phyloP scores from a whole-genome alignment of 1,140 invertebrate genomes.

The Megalonaias nervosa region DNA sequence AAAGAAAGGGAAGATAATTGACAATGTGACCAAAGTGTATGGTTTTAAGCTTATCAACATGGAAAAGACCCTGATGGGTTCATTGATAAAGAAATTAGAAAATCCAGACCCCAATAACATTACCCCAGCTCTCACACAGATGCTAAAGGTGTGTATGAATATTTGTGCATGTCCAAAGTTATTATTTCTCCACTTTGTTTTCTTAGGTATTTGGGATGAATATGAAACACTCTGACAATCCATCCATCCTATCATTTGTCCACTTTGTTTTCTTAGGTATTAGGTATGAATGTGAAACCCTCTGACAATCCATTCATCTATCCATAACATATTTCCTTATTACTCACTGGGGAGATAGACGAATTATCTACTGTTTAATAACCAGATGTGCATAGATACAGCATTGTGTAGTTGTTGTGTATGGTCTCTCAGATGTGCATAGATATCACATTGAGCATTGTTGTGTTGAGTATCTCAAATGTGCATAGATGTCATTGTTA shows the following conservation, averaged over 20 bases:
- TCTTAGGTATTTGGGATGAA: not conserved
- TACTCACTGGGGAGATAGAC: too few relatives aligned
- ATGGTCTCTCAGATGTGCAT: too few relatives aligned
- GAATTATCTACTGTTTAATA: too few relatives aligned
- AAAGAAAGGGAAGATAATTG: slow-evolving; percentile 47
- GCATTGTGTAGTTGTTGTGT: too few relatives aligned
- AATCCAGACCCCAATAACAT: slow-evolving; percentile 26
- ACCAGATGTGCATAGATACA: too few relatives aligned
- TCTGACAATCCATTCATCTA: not conserved
- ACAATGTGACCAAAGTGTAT: slow-evolving; percentile 43
- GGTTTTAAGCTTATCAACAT: slow-evolving; percentile 42
- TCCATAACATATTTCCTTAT: not conserved
- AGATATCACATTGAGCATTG: too few relatives aligned
- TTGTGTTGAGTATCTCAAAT: too few relatives aligned
- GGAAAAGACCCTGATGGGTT: slow-evolving; percentile 39
- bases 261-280: not conserved
- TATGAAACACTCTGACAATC: not conserved
- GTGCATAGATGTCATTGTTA: too few relatives aligned
- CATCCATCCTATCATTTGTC: not conserved
- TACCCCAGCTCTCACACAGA: slow-evolving; percentile 5
- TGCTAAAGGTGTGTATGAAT: slow-evolving; percentile 17
- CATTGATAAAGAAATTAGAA: slow-evolving; percentile 40
- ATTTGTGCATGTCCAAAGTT: not conserved
- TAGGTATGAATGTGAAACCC: not conserved
- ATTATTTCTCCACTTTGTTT: not conserved